phyloP scores from a whole-genome alignment of 1,140 invertebrate species.

The Philopotamus ludificatus region DNA sequence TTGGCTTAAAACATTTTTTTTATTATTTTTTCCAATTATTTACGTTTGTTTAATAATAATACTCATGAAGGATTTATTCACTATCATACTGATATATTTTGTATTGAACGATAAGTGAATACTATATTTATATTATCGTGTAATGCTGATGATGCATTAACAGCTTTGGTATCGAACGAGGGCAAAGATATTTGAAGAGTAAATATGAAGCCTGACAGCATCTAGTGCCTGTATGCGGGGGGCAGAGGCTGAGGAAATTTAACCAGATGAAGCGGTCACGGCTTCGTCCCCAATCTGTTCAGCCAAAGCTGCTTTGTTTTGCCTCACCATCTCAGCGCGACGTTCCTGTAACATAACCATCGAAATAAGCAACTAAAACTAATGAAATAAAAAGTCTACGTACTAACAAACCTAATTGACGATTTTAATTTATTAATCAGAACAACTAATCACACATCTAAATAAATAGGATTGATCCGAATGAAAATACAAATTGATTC shows the following conservation, averaged over 20 bases:
- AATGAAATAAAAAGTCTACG: slow-evolving; percentile 16
- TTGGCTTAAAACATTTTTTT: too few relatives aligned
- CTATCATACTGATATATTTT: slow-evolving; percentile 3
- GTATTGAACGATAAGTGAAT: slow-evolving; percentile 5
- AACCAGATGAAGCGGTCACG: slow-evolving; percentile 62
- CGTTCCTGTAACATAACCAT: slow-evolving; percentile 66
- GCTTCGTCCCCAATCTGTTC: slow-evolving; percentile 49
- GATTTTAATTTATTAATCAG: too few relatives aligned
- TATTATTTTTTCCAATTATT: too few relatives aligned
- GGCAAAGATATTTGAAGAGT: slow-evolving; percentile 29
- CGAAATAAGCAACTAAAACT: slow-evolving; percentile 28
- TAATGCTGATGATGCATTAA: slow-evolving; percentile 29
- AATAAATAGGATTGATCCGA: too few relatives aligned
- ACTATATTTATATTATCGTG: slow-evolving; percentile 4
- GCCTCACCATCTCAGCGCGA: slow-evolving; percentile 79
- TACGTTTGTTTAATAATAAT: too few relatives aligned
- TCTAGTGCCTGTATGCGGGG: slow-evolving; percentile 27
- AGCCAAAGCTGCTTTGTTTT: slow-evolving; percentile 71
- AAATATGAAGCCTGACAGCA: slow-evolving; percentile 34
- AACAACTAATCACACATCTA: too few relatives aligned
- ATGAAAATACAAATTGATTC: too few relatives aligned
- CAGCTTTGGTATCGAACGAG: slow-evolving; percentile 34
- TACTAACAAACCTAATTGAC: too few relatives aligned
- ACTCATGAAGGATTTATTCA: slow-evolving; percentile 4
- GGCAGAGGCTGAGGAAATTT: slow-evolving; percentile 49